Evolutionary conservation across 2,113 vertebrate genomes (phyloP).

Genomic region (Ailuropoda melanoleuca): DNA sequence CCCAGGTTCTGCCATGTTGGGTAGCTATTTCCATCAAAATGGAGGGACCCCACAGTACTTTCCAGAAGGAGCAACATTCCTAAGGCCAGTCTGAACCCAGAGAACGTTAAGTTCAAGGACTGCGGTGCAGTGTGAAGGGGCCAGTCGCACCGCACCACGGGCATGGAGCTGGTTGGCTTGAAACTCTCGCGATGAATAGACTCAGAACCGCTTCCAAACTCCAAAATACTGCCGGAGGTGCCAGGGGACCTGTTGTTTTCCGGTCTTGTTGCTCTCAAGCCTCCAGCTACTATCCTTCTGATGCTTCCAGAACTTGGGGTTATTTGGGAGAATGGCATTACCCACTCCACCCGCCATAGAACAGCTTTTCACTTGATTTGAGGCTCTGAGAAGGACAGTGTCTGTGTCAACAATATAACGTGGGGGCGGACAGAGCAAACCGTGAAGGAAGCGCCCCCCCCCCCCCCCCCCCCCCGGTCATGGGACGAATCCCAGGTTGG

Average conservation of each 20-base stretch:
- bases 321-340: not conserved
- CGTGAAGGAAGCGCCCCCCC: fast-evolving
- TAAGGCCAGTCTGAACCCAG: not conserved
- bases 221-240: no score
- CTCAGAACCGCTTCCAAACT: not conserved
- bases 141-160: no score
- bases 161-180: not conserved
- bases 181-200: not conserved
- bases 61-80: not conserved
- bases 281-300: not conserved
- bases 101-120: not conserved
- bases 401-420: no score
- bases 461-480: no score
- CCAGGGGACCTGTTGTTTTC: not conserved
- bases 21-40: not conserved
- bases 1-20: not conserved
- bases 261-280: no score
- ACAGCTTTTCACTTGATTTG: not conserved
- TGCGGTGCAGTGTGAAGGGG: not conserved
- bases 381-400: not conserved
- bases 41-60: not conserved
- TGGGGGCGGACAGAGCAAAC: not conserved
- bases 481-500: not conserved
- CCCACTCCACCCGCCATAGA: not conserved
- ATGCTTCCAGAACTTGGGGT: not conserved